Evolutionary conservation across 2,797 vertebrate genomes (phyloP).

Genomic region (Hydrophis major): DNA sequence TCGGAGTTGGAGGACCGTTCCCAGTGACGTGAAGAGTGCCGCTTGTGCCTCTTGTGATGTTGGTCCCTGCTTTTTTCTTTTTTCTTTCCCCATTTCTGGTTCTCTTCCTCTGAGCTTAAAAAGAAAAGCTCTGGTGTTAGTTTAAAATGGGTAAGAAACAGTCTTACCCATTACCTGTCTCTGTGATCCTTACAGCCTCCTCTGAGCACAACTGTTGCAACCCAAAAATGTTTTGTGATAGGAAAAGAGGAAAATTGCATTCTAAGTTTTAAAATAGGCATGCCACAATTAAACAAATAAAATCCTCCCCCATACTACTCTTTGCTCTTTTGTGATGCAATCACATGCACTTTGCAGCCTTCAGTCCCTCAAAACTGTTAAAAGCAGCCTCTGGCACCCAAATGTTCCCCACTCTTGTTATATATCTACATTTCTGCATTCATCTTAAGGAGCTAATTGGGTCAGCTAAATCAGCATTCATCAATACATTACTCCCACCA

Average conservation of each 20-base stretch:
- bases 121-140: slow-evolving; percentile 13
- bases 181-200: neutral
- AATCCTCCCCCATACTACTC: neutral
- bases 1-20: slow-evolving; percentile 37
- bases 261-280: neutral
- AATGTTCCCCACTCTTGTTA: neutral
- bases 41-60: slow-evolving; percentile 41
- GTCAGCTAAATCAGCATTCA: neutral
- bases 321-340: neutral
- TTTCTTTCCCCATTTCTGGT: slow-evolving; percentile 48
- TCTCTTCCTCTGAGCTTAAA: slow-evolving; percentile 48
- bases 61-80: slow-evolving; percentile 35
- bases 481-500: neutral
- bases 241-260: neutral
- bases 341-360: neutral
- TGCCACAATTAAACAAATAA: neutral
- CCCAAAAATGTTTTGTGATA: neutral
- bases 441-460: too few relatives aligned
- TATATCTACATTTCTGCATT: neutral
- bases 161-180: neutral
- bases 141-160: neutral
- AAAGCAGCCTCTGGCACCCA: neutral
- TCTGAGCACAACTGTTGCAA: neutral
- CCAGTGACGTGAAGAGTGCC: slow-evolving; percentile 7
- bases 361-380: neutral